These are phyloP conservation scores for Rhinichthys osculus DNA, from an alignment of 2,797 vertebrate species.

Conservation along the genomic window DNA sequence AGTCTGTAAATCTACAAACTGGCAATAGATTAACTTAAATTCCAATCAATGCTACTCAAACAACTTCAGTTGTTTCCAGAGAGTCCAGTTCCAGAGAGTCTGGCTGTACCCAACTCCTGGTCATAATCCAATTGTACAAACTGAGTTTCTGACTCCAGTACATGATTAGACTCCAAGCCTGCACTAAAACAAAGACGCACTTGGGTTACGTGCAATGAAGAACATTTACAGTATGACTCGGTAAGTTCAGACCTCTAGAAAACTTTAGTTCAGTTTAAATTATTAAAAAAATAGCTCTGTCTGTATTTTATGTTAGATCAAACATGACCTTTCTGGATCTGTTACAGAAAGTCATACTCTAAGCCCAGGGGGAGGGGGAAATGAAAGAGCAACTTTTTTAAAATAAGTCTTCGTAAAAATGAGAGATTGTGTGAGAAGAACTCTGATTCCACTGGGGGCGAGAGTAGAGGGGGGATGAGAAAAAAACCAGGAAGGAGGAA, in stretches of 20 bases:
- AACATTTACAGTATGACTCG: background rate
- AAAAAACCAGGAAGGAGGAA: slow-evolving; percentile 2
- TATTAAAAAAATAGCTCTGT: background rate
- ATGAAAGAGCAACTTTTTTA: slow-evolving; percentile 29
- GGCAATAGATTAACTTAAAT: slow-evolving; percentile 48
- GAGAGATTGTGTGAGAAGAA: background rate
- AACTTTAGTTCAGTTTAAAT: slow-evolving; percentile 1
- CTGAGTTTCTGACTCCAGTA: background rate
- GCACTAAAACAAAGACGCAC: background rate
- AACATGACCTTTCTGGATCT: slow-evolving; percentile 24
- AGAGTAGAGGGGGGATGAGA: background rate
- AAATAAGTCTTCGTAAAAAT: slow-evolving; percentile 22
- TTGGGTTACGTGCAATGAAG: background rate
- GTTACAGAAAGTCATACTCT: slow-evolving; percentile 11
- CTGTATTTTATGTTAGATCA: slow-evolving; percentile 19
- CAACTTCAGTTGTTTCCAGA: background rate
- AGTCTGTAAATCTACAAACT: slow-evolving; percentile 43
- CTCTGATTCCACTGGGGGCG: slow-evolving; percentile 11
- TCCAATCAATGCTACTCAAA: slow-evolving; percentile 36
- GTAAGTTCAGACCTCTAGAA: slow-evolving; percentile 1
- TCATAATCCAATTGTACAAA: slow-evolving; percentile 24
- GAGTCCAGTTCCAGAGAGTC: background rate
- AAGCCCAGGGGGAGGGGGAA: background rate
- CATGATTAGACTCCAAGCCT: background rate
- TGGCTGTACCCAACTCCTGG: background rate